Conservation (phyloP, 2,888 invertebrate genomes). For the Orthonevra nobilis region DNA sequence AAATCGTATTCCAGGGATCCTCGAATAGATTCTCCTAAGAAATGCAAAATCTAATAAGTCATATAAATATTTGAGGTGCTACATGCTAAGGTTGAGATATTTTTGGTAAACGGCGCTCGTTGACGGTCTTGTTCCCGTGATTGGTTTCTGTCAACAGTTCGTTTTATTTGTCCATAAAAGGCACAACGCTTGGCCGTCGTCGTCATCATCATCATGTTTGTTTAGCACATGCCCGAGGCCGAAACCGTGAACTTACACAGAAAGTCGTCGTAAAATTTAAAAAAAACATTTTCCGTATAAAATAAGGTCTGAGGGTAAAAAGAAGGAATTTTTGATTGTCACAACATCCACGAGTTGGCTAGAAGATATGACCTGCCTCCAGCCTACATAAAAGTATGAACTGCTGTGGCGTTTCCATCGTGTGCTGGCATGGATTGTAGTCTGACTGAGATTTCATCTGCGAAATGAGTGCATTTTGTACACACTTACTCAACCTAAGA, state of each 20-base stretch:
- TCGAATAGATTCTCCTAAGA: slow-evolving; percentile 13
- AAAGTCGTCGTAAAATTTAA: slow-evolving; percentile 45
- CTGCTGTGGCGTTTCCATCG: slow-evolving; percentile 3
- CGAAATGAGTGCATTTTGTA: slow-evolving; percentile 66
- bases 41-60: slow-evolving; percentile 51
- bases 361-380: slow-evolving; percentile 53
- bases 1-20: slow-evolving; percentile 15
- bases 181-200: slow-evolving; percentile 48
- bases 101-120: too few species aligned
- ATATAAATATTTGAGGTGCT: slow-evolving; percentile 42
- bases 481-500: slow-evolving; percentile 62
- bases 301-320: slow-evolving; percentile 7
- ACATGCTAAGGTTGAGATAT: slow-evolving; percentile 10
- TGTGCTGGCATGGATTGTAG: neutral
- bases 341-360: slow-evolving; percentile 40
- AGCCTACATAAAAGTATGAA: slow-evolving; percentile 43
- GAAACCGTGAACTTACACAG: slow-evolving; percentile 45
- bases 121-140: slow-evolving; percentile 55
- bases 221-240: slow-evolving; percentile 31
- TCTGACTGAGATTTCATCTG: slow-evolving; percentile 51
- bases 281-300: slow-evolving; percentile 48
- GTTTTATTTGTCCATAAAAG: slow-evolving; percentile 68
- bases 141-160: slow-evolving; percentile 66
- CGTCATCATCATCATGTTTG: slow-evolving; percentile 32
- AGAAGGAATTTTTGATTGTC: slow-evolving; percentile 58